Evolutionary conservation across 2,888 invertebrate species (phyloP), one percentile per base, ranked within the genome.

Genomic region (Ischnura elegans): DNA sequence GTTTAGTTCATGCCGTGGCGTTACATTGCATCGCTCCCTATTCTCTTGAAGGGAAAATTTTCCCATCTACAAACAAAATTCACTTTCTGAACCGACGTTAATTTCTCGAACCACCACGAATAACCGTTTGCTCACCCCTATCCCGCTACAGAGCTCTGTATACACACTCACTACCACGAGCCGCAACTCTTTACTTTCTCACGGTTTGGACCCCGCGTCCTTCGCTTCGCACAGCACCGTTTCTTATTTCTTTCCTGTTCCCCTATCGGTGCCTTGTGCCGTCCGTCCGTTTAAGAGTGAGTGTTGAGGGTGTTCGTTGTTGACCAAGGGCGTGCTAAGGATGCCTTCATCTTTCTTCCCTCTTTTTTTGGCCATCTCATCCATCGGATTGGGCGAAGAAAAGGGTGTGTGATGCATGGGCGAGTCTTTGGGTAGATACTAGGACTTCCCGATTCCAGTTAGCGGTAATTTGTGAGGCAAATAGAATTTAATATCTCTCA

Each of bases 61-160:
- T 76, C 76, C 76, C 76, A 36, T 76, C 76, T 76, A 29, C 76
- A 76, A 76, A 76, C 76, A 76, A 76, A 76, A 76, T 76, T 76
- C 76, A 76, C 76, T 76, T 76, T 76, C 76, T 36, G 76, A 76
- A 29, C 8, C 36, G 66, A 1, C 66, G 76, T 76, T 61, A 36
- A 36, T 76, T 76, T 36, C 76, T 36, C n/a, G 6, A 4, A 76
- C 10, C 76, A 16, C 36, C 36, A 36, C 29, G 13, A 10, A 10
- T 25, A 76, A 21, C 36, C 76, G 36, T 16, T 36, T 76, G 10
- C 36, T 76, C 36, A 13, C 76, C 76, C 36, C 76, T 36, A 36
- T 76, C n/a, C 76, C 36, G 29, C 76, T 13, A 16, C 29, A 13
- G 29, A 25, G 25, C n/a, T 25, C n/a, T n/a, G n/a, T n/a, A n/a